Conservation (phyloP, 2,113 vertebrate species). For the Podarcis raffonei region DNA sequence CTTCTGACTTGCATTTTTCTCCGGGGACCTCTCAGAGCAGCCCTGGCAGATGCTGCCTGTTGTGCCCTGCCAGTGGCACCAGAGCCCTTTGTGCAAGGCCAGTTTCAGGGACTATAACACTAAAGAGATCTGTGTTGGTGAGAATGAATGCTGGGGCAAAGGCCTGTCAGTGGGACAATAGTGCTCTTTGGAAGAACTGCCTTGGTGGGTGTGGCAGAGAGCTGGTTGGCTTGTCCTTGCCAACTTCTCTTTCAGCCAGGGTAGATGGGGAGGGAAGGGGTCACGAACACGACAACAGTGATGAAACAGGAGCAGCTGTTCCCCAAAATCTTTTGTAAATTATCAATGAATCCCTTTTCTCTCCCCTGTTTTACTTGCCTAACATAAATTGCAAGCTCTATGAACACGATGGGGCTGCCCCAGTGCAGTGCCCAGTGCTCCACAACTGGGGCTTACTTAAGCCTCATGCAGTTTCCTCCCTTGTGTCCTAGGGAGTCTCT, state of each 20-base stretch:
- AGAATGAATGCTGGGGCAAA: not conserved
- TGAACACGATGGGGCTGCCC: no score
- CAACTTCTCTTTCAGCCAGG: not conserved
- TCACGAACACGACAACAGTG: not conserved
- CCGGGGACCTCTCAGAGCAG: not conserved
- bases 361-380: no score
- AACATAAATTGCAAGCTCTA: no score
- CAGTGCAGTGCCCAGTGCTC: no score
- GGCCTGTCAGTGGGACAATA: not conserved
- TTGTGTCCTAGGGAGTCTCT: no score
- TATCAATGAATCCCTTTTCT: no score
- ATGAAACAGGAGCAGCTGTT: not conserved
- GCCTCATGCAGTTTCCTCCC: no score
- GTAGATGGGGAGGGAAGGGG: not conserved
- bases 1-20: not conserved
- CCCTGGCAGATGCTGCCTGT: not conserved
- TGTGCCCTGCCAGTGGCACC: not conserved
- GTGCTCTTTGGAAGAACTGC: not conserved
- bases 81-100: not conserved
- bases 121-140: not conserved
- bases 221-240: not conserved
- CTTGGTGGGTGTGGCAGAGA: not conserved
- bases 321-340: not conserved
- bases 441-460: no score
- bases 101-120: rapidly evolving